A percentile compares a stretch with the other conserved stretches of the same genome.
phyloP scores from a whole-genome alignment of 2,113 vertebrate genomes.

The Fulmarus glacialis region DNA sequence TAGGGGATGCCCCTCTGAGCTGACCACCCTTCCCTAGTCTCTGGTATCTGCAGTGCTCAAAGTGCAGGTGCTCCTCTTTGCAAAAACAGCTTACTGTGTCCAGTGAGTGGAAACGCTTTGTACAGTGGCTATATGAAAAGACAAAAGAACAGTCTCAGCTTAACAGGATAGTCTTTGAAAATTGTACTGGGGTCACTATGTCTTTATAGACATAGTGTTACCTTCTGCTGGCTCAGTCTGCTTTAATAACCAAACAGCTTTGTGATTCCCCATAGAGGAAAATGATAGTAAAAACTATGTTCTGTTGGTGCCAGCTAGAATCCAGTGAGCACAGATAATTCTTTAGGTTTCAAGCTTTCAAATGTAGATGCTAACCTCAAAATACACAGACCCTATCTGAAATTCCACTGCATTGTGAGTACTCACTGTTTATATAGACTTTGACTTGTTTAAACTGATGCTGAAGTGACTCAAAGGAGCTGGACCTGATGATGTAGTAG shows the following conservation, averaged over 20 bases:
- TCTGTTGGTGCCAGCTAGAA: conserved; percentile 20
- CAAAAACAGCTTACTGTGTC: neutral
- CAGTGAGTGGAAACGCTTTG: neutral
- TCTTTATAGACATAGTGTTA: neutral
- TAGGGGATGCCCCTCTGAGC: neutral
- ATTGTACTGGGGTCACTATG: neutral
- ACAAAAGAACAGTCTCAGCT: neutral
- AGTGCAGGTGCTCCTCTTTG: neutral
- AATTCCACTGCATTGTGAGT: neutral
- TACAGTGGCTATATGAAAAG: neutral
- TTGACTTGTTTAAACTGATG: neutral
- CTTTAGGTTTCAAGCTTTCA: neutral
- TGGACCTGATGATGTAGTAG: neutral
- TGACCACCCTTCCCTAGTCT: neutral
- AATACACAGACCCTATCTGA: neutral
- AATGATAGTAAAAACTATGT: neutral
- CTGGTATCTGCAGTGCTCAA: neutral
- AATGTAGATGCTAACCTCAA: neutral
- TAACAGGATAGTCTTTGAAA: neutral
- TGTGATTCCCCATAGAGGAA: neutral
- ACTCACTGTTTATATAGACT: neutral
- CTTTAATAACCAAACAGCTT: neutral
- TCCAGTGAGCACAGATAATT: neutral
- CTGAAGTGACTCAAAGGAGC: neutral
- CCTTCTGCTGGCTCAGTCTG: neutral